Evolutionary conservation across 1,140 invertebrate genomes (phyloP), one percentile per base, ranked within the genome.

Genomic region (Sycophila sp.): DNA sequence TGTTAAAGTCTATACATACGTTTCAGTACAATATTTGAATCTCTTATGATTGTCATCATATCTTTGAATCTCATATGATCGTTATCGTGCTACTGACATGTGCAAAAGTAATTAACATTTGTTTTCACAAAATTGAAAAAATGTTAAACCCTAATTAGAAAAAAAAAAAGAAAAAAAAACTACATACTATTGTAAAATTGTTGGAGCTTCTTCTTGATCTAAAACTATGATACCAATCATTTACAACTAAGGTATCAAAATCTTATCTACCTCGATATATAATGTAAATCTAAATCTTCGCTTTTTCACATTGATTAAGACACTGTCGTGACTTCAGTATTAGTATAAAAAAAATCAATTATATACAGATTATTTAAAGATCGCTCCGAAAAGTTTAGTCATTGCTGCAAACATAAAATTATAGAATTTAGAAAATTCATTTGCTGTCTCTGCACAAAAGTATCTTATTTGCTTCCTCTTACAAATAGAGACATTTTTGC

Each of bases 281-380:
- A 13, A 55, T 6, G n/a, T 34, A 34, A 55, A 55, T 55, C 55
- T 58, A 58, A 40, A 10, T 58, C 34, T 19, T 30, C n/a, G 32
- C 28, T 26, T 36, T 10, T 34, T 40, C 26, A 36, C 53, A 34
- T 38, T 58, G 34, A 58, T 58, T 26, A 58, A 38, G 22, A 13
- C 19, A 19, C 36, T 59, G n/a, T n/a, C n/a, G n/a, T n/a, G 10
- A 13, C 3, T 45, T 42, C 19, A 42, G 38, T 26, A 45, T 45
- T 62, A 19, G 58, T 45, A 62, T 40, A 59, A 30, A 45, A 55
- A 59, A 62, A 62, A 62, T 62, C 58, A 13, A 32, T 13, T 62
- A 62, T 62, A 45, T 62, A 62, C 58, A 62, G 22, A 62, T 62
- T 26, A 30, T 22, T 62, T 45, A 62, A 45, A 62, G 45, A 62